These are phyloP conservation scores for Platyrinchus mystaceus DNA, from an alignment of 2,797 vertebrate genomes.

Conservation along the genomic window DNA sequence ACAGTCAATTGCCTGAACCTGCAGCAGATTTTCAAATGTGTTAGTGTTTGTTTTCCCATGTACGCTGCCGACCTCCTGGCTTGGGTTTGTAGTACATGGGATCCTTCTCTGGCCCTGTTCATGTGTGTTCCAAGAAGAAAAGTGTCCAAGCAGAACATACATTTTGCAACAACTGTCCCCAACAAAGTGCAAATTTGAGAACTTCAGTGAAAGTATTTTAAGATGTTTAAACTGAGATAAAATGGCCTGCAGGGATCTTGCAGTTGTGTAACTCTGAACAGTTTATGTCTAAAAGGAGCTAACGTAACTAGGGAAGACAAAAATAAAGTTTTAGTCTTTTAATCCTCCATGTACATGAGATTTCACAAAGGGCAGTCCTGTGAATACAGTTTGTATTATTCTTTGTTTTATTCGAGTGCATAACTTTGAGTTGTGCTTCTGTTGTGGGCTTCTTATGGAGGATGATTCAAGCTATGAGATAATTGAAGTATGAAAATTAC, in stretches of 20 bases:
- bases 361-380: background rate
- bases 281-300: background rate
- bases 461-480: background rate
- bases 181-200: background rate
- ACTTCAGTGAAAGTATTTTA: background rate
- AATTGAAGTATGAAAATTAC: background rate
- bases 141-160: background rate
- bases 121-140: background rate
- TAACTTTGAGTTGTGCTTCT: background rate
- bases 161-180: background rate
- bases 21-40: background rate
- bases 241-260: background rate
- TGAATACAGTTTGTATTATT: background rate
- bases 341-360: background rate
- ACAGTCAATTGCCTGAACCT: background rate
- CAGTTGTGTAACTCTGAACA: background rate
- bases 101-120: background rate
- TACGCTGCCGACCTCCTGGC: background rate
- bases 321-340: background rate
- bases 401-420: background rate
- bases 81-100: background rate
- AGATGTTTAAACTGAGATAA: background rate
- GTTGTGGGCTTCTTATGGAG: background rate
- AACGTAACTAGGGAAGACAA: background rate
- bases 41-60: background rate